Percentiles rank a stretch among this genome's conserved stretches.
Conservation (phyloP, 2,797 vertebrate genomes). For the Champsocephalus gunnari region DNA sequence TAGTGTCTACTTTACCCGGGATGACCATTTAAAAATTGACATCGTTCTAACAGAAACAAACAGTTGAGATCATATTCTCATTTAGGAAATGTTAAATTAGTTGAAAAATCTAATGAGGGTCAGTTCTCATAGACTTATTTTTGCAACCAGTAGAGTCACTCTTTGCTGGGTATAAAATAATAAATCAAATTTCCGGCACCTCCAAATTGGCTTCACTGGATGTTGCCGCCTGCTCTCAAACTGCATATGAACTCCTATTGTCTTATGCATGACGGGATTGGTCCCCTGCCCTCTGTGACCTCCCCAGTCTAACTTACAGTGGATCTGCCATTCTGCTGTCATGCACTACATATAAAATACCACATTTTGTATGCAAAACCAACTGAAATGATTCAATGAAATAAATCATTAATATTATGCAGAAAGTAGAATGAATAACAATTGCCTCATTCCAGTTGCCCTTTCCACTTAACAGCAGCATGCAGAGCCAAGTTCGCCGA, state of each 20-base stretch:
- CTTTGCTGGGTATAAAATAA: too few species aligned
- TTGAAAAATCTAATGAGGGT: too few species aligned
- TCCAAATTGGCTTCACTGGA: too few species aligned
- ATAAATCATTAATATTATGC: slow-evolving; percentile 43
- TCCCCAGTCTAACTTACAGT: neutral
- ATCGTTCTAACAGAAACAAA: too few species aligned
- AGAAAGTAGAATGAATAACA: slow-evolving; percentile 39
- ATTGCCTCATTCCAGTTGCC: slow-evolving; percentile 42
- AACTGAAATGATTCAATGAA: slow-evolving; percentile 21
- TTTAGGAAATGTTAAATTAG: too few species aligned
- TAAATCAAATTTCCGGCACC: too few species aligned
- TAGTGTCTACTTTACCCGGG: too few species aligned
- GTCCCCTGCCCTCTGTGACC: neutral
- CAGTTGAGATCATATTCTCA: too few species aligned
- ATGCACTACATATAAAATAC: slow-evolving; percentile 32
- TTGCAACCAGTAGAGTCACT: too few species aligned
- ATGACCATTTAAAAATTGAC: too few species aligned
- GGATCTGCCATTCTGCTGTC: slow-evolving; percentile 15
- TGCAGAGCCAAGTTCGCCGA: too few species aligned
- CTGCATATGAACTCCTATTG: neutral
- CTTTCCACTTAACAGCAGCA: slow-evolving; percentile 38
- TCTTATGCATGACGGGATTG: slow-evolving; percentile 9
- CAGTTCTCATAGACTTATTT: too few species aligned
- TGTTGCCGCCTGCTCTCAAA: neutral
- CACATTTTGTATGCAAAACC: slow-evolving; percentile 36